Evolutionary conservation across 1,140 invertebrate genomes (phyloP), one percentile per base, ranked within the genome.

Genomic region (Chrysoperla carnea): DNA sequence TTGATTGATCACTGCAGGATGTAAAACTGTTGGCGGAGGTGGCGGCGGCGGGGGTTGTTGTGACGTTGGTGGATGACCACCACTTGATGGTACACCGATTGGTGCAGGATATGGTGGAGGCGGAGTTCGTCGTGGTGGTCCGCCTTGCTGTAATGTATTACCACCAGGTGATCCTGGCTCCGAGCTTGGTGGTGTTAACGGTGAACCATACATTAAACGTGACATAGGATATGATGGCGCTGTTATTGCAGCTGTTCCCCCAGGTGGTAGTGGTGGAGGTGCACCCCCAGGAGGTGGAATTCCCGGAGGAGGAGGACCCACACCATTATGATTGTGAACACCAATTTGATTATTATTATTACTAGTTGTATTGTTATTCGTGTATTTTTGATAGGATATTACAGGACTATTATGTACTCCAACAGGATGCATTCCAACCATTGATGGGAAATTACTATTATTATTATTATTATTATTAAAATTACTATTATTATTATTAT

Each of bases 91-190:
- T 63, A 43, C 31, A 60, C 54, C 15, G 53, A 45, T 23, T 6
- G 65, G 65, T 37, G 70, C 71, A 2, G 66, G 71, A 52, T 74
- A 74, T 45, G 67, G 68, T 44, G 74, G 75, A 47, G 75, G 75
- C 46, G 75, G 74, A 49, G 73, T 76, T 49, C 68, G 59, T 49
- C 70, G 56, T 8, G 64, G 65, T n/a, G 62, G 58, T 38, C 63
- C 62, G 17, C 17, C 17, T 23, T 23, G n/a, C n/a, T n/a, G 17
- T 44, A 58, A 63, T 50, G 70, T 63, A 15, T 65, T 58, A 29
- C 68, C 74, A 29, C 81, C 75, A 0, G 81, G 81, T 41, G 80
- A 84, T 29, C 82, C 81, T 13, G 83, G 82, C 54, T 87, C 83
- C 6, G 82, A 85, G 50, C 77, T 81, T 39, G 84, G 83, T 12